Base-by-base conservation (phyloP, 2,888 invertebrate species). In the Drosophila nr. perissopoda region DNA sequence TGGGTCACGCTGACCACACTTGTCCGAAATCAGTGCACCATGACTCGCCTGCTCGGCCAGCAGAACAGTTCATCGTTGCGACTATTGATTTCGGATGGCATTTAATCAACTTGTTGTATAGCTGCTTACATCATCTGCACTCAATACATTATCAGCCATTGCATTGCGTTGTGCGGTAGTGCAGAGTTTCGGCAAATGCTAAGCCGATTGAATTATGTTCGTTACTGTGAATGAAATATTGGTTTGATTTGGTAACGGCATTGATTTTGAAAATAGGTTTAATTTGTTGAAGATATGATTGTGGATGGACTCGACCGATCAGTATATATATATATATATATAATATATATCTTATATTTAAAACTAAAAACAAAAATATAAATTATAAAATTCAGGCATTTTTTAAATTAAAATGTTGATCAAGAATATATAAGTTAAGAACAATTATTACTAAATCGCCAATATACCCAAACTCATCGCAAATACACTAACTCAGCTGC, bases 81-180 rank as follows among this genome's bases (percentile, higher is more conserved):
- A 57, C 64, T 59, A 53, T 58, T 40, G 56, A 76, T 66, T 62
- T 46, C 36, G 46, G 18, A 21, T 52, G 63, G 18, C 52, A 57
- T 72, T 65, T 78, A 72, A 72, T 53, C 67, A 77, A 63, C 29
- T 52, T 42, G 46, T 54, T 51, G 27, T 42, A 13, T 25, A n/a
- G 27, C 21, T 57, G 21, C 49, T 51, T n/a, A 29, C 38, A 56
- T 38, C 27, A 33, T 7, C 25, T 13, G 38, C 38, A 36, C 13
- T 56, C 25, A 33, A 42, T 42, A 42, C n/a, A 33, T 59, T 48
- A 66, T 53, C 66, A 33, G 56, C n/a, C 46, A 40, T 34, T 25
- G 13, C 27, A 53, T 34, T 40, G n/a, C 2, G n/a, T 40, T 4
- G 33, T n/a, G 4, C 40, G n/a, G n/a, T 4, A 40, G 10, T n/a